Base-by-base conservation (phyloP, 2,113 vertebrate species). In the Castor canadensis region DNA sequence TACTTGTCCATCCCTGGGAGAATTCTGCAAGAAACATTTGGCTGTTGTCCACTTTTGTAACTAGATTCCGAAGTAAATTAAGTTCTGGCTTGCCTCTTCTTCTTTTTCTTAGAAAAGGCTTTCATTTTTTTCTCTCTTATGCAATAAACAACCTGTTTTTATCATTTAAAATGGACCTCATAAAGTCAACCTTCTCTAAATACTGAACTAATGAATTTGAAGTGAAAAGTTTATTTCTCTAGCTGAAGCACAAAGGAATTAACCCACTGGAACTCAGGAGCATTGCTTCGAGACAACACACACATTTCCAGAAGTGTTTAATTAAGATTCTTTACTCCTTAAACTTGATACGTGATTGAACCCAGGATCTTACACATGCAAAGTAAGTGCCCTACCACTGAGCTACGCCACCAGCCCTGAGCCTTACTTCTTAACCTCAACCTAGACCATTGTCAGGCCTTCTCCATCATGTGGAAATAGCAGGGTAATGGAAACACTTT, bases 261-360 rank as follows among this genome's bases (percentile, higher is more conserved):
- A 88, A 94, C 56, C 56, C 64, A 89, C 66, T 96, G 75, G 47
- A 89, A 93, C 82, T 16, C 2, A 86, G 52, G 69, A 67, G 0
- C 2, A 28, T 60, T 95, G 60, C 88, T 97, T 90, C 92, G 76
- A 89, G 72, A 88, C 3, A 85, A 73, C 2, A 28, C 60, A 87
- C 81, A 80, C 19, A 72, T 76, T 91, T 96, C 95, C 22, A 58
- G 79, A 87, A 30, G 16, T 67, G 43, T 89, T 95, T 95, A 80
- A 67, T 89, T 82, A 96, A 87, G 91, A 93, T 94, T 95, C 73
- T n/a, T 97, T 97, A n/a, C 52, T 92, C 77, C 72, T 76, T 26
- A 82, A 89, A 52, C 47, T 22, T 52, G 72, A 86, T 62, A 49
- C 3, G 13, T 81, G 7, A 28, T 43, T 26, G 17, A 88, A 43